These are phyloP conservation scores for Varanus salvator DNA, from an alignment of 2,113 vertebrate genomes.

Conservation along the genomic window DNA sequence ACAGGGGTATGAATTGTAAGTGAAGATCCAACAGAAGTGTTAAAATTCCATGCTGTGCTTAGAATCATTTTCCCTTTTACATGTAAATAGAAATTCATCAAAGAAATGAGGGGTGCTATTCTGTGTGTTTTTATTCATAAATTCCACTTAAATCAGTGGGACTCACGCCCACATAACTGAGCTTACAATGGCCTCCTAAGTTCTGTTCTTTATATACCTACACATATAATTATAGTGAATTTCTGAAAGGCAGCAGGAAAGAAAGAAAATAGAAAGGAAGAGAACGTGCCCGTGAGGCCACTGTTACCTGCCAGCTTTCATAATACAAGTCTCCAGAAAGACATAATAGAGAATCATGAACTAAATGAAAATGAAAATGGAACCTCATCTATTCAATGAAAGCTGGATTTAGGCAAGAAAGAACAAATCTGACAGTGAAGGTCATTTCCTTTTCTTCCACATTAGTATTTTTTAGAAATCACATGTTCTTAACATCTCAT, in stretches of 20 bases:
- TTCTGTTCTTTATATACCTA: background rate
- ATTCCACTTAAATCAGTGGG: background rate
- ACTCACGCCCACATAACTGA: background rate
- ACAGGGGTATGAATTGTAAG: background rate
- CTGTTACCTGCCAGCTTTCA: background rate
- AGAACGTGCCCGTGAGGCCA: background rate
- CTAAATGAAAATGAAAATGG: background rate
- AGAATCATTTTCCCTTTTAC: background rate
- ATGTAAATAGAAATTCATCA: background rate
- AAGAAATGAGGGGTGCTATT: background rate
- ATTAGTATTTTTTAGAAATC: background rate
- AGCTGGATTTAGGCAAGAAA: background rate
- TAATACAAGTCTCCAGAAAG: background rate
- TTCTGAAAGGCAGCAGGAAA: background rate
- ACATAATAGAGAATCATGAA: constrained; percentile 5
- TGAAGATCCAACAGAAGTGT: background rate
- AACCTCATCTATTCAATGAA: background rate
- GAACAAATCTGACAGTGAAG: background rate
- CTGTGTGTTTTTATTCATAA: background rate
- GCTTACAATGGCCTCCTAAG: background rate
- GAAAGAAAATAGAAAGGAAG: background rate
- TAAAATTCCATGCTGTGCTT: background rate
- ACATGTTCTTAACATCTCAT: background rate
- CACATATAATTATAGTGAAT: background rate
- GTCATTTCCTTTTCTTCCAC: background rate